Conservation (phyloP, 2,797 vertebrate species). For the Argya squamiceps region DNA sequence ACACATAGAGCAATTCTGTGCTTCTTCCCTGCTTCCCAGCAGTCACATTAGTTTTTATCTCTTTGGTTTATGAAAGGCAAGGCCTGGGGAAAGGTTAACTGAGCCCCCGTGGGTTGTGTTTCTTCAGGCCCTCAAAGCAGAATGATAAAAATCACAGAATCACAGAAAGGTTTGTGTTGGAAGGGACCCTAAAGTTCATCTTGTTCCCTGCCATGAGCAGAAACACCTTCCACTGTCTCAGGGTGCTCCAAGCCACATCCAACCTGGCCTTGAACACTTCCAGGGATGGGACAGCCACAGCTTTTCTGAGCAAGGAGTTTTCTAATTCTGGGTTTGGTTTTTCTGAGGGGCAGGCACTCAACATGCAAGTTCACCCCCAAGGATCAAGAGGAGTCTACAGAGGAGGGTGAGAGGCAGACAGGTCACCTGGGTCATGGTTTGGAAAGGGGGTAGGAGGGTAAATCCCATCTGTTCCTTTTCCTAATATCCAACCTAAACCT, state of each 20-base stretch:
- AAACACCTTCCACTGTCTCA: neutral
- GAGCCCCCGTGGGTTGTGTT: neutral
- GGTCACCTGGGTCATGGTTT: neutral
- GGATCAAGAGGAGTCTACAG: neutral
- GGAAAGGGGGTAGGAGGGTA: neutral
- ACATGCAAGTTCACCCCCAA: neutral
- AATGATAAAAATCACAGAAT: neutral
- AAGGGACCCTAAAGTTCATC: neutral
- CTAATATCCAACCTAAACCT: neutral
- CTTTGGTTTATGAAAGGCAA: neutral
- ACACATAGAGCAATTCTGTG: neutral
- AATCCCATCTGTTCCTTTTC: neutral
- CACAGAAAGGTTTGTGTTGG: neutral
- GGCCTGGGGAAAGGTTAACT: neutral
- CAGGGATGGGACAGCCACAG: neutral
- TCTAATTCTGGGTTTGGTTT: neutral
- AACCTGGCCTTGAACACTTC: neutral
- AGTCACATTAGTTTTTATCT: slow-evolving; percentile 3
- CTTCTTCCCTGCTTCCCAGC: slow-evolving; percentile 13
- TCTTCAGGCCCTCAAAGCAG: neutral
- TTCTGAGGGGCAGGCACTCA: neutral
- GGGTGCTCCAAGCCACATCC: neutral
- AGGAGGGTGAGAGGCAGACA: neutral
- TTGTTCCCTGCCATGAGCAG: neutral
- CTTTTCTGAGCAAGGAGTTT: neutral